Conservation (phyloP, 2,113 vertebrate genomes). For the Abramis brama region DNA sequence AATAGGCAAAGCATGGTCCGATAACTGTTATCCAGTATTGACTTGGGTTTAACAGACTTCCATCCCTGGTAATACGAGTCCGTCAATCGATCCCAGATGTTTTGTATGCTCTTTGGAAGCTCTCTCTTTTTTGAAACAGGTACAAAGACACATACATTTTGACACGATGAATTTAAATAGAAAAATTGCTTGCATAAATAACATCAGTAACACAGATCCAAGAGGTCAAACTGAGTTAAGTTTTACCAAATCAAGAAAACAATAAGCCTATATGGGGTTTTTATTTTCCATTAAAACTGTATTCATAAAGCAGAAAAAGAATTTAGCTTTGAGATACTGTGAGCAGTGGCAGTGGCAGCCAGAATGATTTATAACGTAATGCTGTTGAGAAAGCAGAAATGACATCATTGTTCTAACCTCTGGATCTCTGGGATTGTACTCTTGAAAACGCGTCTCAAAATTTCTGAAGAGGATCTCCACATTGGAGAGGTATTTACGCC, state of each 20-base stretch:
- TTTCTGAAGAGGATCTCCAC: conserved; percentile 75
- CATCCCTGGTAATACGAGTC: conserved; percentile 60
- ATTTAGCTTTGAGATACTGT: neutral
- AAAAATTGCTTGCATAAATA: neutral
- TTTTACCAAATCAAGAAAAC: too few relatives aligned
- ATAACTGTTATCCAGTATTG: conserved; percentile 76
- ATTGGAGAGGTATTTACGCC: conserved; percentile 58
- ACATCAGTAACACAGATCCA: neutral
- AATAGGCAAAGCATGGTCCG: conserved; percentile 77
- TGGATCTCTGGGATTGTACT: neutral
- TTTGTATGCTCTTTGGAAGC: conserved; percentile 64
- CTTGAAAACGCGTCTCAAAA: conserved; percentile 24
- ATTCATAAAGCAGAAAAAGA: neutral
- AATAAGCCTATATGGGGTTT: too few relatives aligned
- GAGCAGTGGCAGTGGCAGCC: neutral
- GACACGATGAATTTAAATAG: neutral
- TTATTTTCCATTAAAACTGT: neutral
- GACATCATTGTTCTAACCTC: conserved; percentile 42
- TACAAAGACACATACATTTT: conserved; percentile 25
- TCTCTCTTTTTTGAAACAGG: conserved; percentile 57
- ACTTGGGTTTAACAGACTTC: conserved; percentile 72
- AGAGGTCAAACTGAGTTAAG: neutral
- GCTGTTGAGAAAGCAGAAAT: neutral
- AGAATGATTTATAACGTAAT: conserved; percentile 19
- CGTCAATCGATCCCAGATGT: conserved; percentile 66